These are phyloP conservation scores for Cyphomyrus discorhynchus DNA, from an alignment of 2,113 vertebrate genomes.

Conservation along the genomic window DNA sequence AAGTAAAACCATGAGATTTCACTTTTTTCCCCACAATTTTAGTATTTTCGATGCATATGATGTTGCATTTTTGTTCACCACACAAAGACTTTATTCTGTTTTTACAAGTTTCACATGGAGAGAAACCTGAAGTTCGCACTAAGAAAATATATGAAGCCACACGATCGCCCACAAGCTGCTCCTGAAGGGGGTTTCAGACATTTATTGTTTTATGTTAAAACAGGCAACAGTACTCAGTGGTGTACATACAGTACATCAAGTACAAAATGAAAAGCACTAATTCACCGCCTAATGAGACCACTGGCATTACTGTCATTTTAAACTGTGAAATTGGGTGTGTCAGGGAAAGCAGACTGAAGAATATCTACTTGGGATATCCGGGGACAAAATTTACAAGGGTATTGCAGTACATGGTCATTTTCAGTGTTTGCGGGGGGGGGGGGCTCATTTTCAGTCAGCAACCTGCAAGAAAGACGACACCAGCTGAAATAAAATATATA, in stretches of 20 bases:
- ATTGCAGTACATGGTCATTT: neutral
- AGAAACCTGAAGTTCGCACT: neutral
- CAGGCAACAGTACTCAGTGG: slow-evolving; percentile 39
- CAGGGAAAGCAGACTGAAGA: slow-evolving; percentile 6
- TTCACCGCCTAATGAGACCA: neutral
- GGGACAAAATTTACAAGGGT: neutral
- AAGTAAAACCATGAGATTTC: neutral
- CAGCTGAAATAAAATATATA: slow-evolving; percentile 1
- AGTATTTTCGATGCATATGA: neutral
- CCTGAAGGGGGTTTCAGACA: slow-evolving; percentile 20
- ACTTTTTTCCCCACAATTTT: neutral
- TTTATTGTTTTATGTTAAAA: slow-evolving; percentile 46
- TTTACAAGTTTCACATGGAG: neutral
- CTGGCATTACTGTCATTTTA: neutral
- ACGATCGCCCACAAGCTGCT: slow-evolving; percentile 10
- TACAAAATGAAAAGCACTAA: slow-evolving; percentile 41
- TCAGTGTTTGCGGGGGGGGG: neutral
- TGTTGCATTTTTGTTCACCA: neutral
- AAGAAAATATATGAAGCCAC: neutral
- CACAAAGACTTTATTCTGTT: neutral
- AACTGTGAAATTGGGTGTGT: slow-evolving; percentile 8
- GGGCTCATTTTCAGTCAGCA: slow-evolving; percentile 25
- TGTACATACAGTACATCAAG: slow-evolving; percentile 34
- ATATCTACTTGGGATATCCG: slow-evolving; percentile 10
- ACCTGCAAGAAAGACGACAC: slow-evolving; percentile 36